These are phyloP conservation scores for Sphinx pinastri DNA, from an alignment of 2,888 invertebrate genomes.

Conservation along the genomic window DNA sequence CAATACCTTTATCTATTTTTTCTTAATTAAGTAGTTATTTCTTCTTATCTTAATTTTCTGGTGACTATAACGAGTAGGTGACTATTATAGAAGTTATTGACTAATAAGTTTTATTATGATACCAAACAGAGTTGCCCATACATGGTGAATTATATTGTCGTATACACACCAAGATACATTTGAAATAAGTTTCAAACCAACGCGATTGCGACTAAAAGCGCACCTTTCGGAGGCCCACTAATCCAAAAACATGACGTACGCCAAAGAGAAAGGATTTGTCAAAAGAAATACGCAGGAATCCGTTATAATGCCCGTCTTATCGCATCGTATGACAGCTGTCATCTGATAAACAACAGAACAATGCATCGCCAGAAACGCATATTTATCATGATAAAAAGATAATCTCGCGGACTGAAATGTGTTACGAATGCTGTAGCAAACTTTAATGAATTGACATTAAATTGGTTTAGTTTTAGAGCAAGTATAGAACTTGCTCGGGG, in stretches of 20 bases:
- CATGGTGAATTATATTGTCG: too few species aligned
- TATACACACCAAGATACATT: neutral
- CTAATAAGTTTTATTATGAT: too few species aligned
- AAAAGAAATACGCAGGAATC: slow-evolving; percentile 45
- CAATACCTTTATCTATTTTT: too few species aligned
- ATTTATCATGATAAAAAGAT: slow-evolving; percentile 39
- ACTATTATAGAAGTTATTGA: too few species aligned
- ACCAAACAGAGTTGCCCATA: too few species aligned
- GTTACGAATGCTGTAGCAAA: neutral
- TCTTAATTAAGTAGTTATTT: neutral
- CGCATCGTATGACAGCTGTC: slow-evolving; percentile 63
- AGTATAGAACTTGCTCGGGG: too few species aligned
- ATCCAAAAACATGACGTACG: slow-evolving; percentile 33
- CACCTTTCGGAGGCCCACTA: slow-evolving; percentile 33
- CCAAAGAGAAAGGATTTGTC: slow-evolving; percentile 55
- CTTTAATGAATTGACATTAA: neutral
- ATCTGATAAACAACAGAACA: slow-evolving; percentile 58
- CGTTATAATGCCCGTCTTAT: slow-evolving; percentile 53
- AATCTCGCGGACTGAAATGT: slow-evolving; percentile 19
- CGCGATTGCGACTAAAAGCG: slow-evolving; percentile 23
- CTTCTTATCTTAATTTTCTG: too few species aligned
- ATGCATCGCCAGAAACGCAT: slow-evolving; percentile 37
- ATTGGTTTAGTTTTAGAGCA: too few species aligned
- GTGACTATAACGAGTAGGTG: too few species aligned
- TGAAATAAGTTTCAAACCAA: neutral